Evolutionary conservation across 1,140 invertebrate species (phyloP).

Genomic region (Ladona fulva): DNA sequence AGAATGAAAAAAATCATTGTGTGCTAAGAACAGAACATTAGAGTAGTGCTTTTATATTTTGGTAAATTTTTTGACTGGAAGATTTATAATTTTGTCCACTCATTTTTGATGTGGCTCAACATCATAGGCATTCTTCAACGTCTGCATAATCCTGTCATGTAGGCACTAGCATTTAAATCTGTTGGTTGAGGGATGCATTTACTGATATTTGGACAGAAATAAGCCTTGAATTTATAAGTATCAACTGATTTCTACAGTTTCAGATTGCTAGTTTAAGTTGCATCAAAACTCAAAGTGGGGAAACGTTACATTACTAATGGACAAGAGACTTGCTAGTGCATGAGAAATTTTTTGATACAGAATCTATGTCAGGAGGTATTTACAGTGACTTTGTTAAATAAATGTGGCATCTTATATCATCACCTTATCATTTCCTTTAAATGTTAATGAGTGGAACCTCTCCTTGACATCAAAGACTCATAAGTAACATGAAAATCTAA

Average conservation of each 20-base stretch:
- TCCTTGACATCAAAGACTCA: too few relatives aligned
- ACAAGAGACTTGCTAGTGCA: too few relatives aligned
- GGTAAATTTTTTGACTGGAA: neutral
- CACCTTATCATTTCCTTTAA: too few relatives aligned
- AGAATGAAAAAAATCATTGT: neutral
- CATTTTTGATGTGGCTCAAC: neutral
- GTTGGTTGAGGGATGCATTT: neutral
- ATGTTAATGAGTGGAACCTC: too few relatives aligned
- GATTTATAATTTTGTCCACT: neutral
- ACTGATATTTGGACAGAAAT: neutral
- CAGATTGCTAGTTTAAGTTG: too few relatives aligned
- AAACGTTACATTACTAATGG: too few relatives aligned
- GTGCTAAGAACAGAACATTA: neutral
- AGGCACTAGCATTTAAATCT: neutral
- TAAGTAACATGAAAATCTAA: too few relatives aligned
- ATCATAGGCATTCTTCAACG: neutral
- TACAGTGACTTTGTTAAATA: neutral
- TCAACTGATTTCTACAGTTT: too few relatives aligned
- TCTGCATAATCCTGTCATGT: neutral
- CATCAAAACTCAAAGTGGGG: too few relatives aligned
- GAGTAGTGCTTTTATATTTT: neutral
- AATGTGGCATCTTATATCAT: neutral
- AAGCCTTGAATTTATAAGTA: neutral
- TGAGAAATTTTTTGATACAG: too few relatives aligned
- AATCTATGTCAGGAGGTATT: too few relatives aligned